Percentiles rank a stretch among this genome's conserved stretches.
These are phyloP conservation scores for Scomber japonicus DNA, from an alignment of 2,113 vertebrate species.

Conservation along the genomic window DNA sequence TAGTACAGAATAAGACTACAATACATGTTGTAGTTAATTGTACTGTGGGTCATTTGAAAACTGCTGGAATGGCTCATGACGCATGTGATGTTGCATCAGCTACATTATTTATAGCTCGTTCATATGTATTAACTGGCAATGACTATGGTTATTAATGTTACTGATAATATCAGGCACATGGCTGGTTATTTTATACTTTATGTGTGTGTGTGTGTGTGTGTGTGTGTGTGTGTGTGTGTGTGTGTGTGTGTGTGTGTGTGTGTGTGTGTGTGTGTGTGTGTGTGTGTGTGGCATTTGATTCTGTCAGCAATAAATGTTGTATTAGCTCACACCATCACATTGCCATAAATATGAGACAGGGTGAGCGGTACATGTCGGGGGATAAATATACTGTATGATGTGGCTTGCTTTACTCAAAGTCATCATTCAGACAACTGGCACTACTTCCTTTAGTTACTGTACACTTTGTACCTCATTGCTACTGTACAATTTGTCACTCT, in stretches of 20 bases:
- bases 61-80: conserved; percentile 43
- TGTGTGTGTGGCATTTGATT: conserved; percentile 9
- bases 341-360: conserved; percentile 34
- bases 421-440: conserved; percentile 29
- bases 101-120: conserved; percentile 66
- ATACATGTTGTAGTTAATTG: conserved; percentile 51
- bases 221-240: too few relatives aligned
- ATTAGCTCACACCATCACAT: conserved; percentile 31
- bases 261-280: too few relatives aligned
- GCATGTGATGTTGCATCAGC: conserved; percentile 63
- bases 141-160: conserved; percentile 36
- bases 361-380: background rate
- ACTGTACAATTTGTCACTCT: conserved; percentile 62
- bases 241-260: background rate
- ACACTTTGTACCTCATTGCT: conserved; percentile 21
- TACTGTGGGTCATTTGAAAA: conserved; percentile 45
- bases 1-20: conserved; percentile 45
- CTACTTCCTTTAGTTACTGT: conserved; percentile 31
- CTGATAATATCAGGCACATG: conserved; percentile 30
- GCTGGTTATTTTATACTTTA: conserved; percentile 17
- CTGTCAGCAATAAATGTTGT: conserved; percentile 43
- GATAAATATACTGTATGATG: conserved; percentile 57
- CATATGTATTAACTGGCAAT: conserved; percentile 45
- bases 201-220: background rate
- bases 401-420: conserved; percentile 21